phyloP scores from a whole-genome alignment of 2,888 invertebrate genomes.

The Sceliomorpha sp. region DNA sequence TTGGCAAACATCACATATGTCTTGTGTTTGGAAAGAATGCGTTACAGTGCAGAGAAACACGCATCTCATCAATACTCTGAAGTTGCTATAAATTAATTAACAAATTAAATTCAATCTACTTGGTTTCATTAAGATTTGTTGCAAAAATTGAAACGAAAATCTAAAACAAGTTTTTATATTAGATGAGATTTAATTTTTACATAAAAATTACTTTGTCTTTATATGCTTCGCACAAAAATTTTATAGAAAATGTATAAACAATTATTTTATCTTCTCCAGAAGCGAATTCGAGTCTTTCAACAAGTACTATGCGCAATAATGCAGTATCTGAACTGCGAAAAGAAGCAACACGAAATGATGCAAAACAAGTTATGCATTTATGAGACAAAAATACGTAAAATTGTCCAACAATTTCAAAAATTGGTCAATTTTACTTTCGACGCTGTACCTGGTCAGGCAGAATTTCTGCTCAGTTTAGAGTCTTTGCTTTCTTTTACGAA shows the following conservation, averaged over 20 bases:
- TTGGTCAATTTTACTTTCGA: constrained; percentile 68
- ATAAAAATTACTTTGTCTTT: too few species aligned
- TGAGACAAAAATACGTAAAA: constrained; percentile 78
- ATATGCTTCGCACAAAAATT: too few species aligned
- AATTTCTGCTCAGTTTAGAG: constrained; percentile 76
- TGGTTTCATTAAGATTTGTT: neutral
- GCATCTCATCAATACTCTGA: constrained; percentile 58
- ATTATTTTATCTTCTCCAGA: constrained; percentile 49
- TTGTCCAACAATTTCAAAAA: constrained; percentile 31
- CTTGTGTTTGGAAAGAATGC: constrained; percentile 64
- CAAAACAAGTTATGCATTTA: constrained; percentile 60
- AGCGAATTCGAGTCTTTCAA: constrained; percentile 59
- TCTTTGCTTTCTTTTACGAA: constrained; percentile 30
- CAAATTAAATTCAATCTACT: constrained; percentile 1
- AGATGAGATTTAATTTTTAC: too few species aligned
- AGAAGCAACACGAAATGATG: constrained; percentile 31
- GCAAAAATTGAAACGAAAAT: too few species aligned
- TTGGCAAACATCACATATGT: constrained; percentile 58
- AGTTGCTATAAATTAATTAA: constrained; percentile 48
- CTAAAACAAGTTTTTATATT: too few species aligned
- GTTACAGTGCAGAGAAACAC: constrained; percentile 59
- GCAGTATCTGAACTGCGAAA: constrained; percentile 38
- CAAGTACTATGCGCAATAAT: constrained; percentile 54
- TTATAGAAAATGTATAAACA: neutral
- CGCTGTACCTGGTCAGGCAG: constrained; percentile 80